Evolutionary conservation across 1,140 invertebrate species (phyloP), one percentile per base, ranked within the genome.

Genomic region (Hylyphantes graminicola): DNA sequence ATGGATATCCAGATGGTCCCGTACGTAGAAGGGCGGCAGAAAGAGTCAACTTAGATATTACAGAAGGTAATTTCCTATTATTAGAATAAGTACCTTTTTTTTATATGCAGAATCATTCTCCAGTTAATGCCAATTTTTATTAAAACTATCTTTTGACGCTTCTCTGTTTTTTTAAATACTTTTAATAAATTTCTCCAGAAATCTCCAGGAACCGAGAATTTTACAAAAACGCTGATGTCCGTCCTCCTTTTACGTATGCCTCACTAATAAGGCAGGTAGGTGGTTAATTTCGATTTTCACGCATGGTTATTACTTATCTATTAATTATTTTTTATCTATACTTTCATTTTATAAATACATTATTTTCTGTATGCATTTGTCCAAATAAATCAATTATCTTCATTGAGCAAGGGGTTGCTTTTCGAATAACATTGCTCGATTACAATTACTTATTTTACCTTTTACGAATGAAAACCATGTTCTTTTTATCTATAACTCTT

Each of bases 161-260:
- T 7, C 19, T 12, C 35, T 67, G 8, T 10, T 35, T 7, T 67
- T 6, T 11, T 35, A 35, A 67, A 11, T 7, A 9, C 13, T 68
- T 17, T 70, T 53, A 9, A 53, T 53, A 35, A 35, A 35, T 35
- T 35, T 35, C 87, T 89, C 85, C 93, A 98, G 97, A 98, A 93
- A 97, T 98, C 88, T 95, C 98, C 91, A 93, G 97, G 89, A 99
- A 99, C 92, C 93, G 98, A 87, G 98, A 99, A 89, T 99, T 99
- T 91, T 99, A 99, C 92, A 97, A 97, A 90, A 96, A 94, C 88
- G 96, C 97, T 77, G 98, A 99, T 91, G 96, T 99, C 70, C 93
- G 98, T 89, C 98, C 98, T 59, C 98, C 98, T 10, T 99, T 99
- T 90, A 99, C 98, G 13, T 99, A 99, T 91, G 98, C 98, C 57